Conservation (phyloP, 1,140 invertebrate genomes). For the Cydia fagiglandana region DNA sequence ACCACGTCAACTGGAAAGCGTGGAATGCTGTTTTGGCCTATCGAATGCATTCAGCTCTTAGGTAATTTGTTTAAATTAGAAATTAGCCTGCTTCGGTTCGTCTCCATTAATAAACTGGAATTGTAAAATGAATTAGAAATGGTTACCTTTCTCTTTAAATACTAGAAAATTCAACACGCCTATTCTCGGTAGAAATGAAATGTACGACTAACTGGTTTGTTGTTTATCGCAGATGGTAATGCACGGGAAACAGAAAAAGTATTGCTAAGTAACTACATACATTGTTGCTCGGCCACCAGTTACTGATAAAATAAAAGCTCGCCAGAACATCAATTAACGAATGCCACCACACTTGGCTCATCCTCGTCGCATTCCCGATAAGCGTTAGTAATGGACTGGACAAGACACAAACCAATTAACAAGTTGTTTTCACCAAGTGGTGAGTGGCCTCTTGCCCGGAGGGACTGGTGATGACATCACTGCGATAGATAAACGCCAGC, state of each 20-base stretch:
- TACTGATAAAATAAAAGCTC: conserved; percentile 53
- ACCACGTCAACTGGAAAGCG: conserved; percentile 17
- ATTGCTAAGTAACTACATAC: not conserved
- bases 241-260: conserved; percentile 20
- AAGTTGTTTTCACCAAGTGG: conserved; percentile 39
- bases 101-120: conserved; percentile 19
- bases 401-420: conserved; percentile 60
- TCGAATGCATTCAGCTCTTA: conserved; percentile 22
- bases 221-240: conserved; percentile 1
- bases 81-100: conserved; percentile 24
- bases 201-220: not conserved
- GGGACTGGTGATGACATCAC: conserved; percentile 51
- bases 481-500: not conserved
- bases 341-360: conserved; percentile 63
- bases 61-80: conserved; percentile 29
- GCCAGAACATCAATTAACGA: conserved; percentile 57
- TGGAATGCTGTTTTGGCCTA: conserved; percentile 17
- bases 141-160: conserved; percentile 18
- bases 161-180: not conserved
- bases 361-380: conserved; percentile 35
- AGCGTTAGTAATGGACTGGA: conserved; percentile 51
- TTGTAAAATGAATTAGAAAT: conserved; percentile 13
- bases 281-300: conserved; percentile 30
- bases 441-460: conserved; percentile 21
- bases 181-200: not conserved